Conservation (phyloP, 2,888 invertebrate genomes). For the Brenthis daphne region DNA sequence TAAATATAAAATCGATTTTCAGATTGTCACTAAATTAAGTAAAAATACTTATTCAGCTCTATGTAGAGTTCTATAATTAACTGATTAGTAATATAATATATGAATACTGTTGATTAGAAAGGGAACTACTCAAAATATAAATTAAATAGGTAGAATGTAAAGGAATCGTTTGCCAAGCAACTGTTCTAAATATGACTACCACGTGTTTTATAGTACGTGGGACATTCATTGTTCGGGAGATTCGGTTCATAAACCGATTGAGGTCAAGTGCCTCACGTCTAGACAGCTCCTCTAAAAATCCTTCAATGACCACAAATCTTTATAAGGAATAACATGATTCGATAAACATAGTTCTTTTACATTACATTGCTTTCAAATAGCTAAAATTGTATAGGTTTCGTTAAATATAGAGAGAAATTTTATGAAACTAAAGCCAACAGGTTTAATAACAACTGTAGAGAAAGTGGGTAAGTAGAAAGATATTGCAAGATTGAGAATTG, state of each 20-base stretch:
- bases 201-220: conserved; percentile 58
- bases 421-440: neutral
- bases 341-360: no score
- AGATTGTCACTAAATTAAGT: neutral
- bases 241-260: conserved; percentile 57
- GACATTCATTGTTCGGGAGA: conserved; percentile 62
- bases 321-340: no score
- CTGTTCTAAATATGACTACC: conserved; percentile 63
- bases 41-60: neutral
- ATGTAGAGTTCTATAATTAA: no score
- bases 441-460: neutral
- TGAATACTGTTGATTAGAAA: neutral
- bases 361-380: no score
- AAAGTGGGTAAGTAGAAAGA: conserved; percentile 16
- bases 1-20: neutral
- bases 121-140: neutral
- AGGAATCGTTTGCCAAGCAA: conserved; percentile 39
- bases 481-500: conserved; percentile 14
- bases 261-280: conserved; percentile 65
- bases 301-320: neutral
- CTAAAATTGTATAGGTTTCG: no score
- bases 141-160: neutral
- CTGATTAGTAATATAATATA: neutral
- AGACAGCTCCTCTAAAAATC: conserved; percentile 42
- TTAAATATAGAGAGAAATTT: neutral